Evolutionary conservation across 2,113 vertebrate species (phyloP), one percentile per base, ranked within the genome.

Genomic region (Coracopsis vasa): DNA sequence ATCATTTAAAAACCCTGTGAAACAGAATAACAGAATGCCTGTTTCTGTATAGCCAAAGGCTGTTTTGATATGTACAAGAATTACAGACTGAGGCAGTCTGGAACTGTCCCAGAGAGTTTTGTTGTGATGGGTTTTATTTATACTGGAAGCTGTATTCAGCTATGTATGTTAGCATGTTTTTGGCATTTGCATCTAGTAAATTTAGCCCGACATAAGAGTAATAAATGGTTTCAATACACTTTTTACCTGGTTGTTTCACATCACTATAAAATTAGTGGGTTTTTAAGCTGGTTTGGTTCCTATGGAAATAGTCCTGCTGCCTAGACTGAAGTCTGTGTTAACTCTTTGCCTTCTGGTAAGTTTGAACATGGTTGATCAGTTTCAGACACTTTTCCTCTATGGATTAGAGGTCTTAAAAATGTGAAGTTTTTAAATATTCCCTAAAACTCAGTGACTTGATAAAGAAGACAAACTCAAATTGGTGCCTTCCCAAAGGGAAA

Each of bases 41-140:
- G 84, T 83, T 94, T 58, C 73, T 94, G 21, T 54, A 41, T 72
- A 94, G 80, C 73, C 84, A 72, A 71, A 82, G 44, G 85, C 42
- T 95, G 80, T 91, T 81, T 91, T 91, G 61, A 61, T 92, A 75
- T 4, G 60, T 94, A 25, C 80, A 80, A 72, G 87, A 79, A 94
- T 85, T 95, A 89, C 20, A 90, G 86, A 73, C 35, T 73, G 66
- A 92, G 37, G 70, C 47, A 77, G n/a, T 82, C 62, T 93, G 71
- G 51, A 94, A 33, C 71, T 60, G 19, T 73, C 83, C n/a, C 80
- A 94, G 48, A 73, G 67, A 47, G 5, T 48, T 84, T 82, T 51
- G 56, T 58, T 58, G 56, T 35, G 56, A 58, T 73, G 58, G 35
- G 42, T 24, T 24, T 45, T 62, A 35, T 58, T 58, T 64, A 21